phyloP scores from a whole-genome alignment of 2,888 invertebrate species.

The Phanerotoma sp. region DNA sequence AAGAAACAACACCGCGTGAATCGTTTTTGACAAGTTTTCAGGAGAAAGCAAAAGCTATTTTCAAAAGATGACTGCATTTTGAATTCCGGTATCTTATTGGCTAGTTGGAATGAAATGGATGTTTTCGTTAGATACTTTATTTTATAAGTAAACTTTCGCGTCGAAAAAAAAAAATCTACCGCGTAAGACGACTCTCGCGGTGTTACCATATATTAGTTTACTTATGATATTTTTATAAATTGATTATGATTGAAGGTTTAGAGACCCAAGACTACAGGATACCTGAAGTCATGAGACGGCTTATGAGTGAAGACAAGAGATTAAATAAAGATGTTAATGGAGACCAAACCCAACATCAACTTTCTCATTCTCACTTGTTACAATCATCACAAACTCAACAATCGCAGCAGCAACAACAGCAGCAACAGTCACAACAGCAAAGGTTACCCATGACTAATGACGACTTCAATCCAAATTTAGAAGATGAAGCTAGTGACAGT shows the following conservation, averaged over 20 bases:
- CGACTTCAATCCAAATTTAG: slow-evolving; percentile 55
- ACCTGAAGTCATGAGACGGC: slow-evolving; percentile 62
- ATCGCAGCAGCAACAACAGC: slow-evolving; percentile 41
- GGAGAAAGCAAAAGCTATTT: no score
- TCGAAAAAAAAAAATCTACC: no score
- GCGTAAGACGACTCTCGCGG: no score
- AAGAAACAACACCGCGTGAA: no score
- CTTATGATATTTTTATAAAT: background rate
- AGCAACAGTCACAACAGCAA: slow-evolving; percentile 40
- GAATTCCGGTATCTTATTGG: no score
- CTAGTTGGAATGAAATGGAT: no score
- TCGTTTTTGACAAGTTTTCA: no score
- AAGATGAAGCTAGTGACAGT: slow-evolving; percentile 56
- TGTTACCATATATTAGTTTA: no score
- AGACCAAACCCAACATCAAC: slow-evolving; percentile 49
- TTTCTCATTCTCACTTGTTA: slow-evolving; percentile 40
- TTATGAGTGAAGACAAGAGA: slow-evolving; percentile 62
- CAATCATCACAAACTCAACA: slow-evolving; percentile 38
- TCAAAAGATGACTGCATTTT: no score
- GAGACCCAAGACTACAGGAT: slow-evolving; percentile 57
- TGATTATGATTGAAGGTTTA: slow-evolving; percentile 39
- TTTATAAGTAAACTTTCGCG: no score
- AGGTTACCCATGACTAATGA: slow-evolving; percentile 58
- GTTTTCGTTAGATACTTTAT: no score
- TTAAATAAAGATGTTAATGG: slow-evolving; percentile 54